Base-by-base conservation (phyloP, 2,113 vertebrate genomes). In the Hassar affinis region DNA sequence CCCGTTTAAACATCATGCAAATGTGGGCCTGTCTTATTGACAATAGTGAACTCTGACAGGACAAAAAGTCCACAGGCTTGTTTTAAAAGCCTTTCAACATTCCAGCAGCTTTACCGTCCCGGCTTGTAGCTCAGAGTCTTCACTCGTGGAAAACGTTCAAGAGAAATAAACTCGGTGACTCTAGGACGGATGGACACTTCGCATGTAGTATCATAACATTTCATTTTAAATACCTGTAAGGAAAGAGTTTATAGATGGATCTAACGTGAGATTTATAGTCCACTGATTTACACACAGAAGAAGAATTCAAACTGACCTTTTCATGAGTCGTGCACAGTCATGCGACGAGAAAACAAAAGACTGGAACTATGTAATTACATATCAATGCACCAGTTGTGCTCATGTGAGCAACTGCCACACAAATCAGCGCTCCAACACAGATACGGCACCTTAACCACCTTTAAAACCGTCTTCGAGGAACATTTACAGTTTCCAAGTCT, bases 1-100 rank as follows among this genome's bases (percentile, higher is more conserved):
- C 91, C 82, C 86, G 89, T 89, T 91, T 88, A 89, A 91, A 91
- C 80, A 89, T 86, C 84, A 90, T 90, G 88, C 84, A 90, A 91
- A 93, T 91, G 86, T 81, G 54, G 85, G 84, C 77, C 69, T 85
- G 91, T 88, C 69, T 88, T 91, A 88, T 88, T 88, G 82, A 88
- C 35, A 68, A 49, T 42, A 86, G 87, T 42, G 45, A 78, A 79
- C 80, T 87, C 79, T 38, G 45, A 45, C 75, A 52, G 62, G 27
- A 79, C 78, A 90, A 90, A 69, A 59, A 90, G 84, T 87, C 78
- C 88, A 81, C 82, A 59, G 61, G 79, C 81, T 79, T 74, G 71
- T 42, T 81, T 84, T 77, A n/a, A 88, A 62, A 83, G 80, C 38
- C 14, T 85, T 86, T 91, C 81, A 80, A 83, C 84, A 83, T 49